These are phyloP conservation scores for Aphaenogaster floridana DNA, from an alignment of 1,140 invertebrate genomes.

Conservation along the genomic window DNA sequence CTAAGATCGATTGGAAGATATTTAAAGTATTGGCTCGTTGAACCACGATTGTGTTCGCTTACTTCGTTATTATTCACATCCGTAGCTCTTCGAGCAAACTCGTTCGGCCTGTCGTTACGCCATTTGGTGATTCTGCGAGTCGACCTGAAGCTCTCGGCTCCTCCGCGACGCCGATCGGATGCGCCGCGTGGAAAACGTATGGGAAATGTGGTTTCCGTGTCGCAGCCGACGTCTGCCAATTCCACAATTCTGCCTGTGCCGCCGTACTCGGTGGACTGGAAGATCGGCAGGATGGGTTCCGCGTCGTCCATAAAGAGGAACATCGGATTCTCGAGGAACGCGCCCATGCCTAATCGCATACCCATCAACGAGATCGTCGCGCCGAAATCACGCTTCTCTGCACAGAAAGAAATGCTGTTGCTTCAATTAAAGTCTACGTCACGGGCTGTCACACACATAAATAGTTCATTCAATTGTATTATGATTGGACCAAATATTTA, in stretches of 20 bases:
- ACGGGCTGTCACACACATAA: too few species aligned
- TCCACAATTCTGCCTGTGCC: conserved; percentile 56
- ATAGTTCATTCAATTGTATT: too few species aligned
- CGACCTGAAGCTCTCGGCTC: neutral
- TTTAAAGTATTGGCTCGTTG: neutral
- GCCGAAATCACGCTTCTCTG: neutral
- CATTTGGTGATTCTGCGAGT: conserved; percentile 5
- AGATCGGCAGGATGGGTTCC: conserved; percentile 39
- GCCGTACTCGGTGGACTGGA: neutral
- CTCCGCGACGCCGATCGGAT: conserved; percentile 30
- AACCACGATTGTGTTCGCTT: neutral
- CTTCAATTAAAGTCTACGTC: too few species aligned
- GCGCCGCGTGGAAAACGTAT: neutral
- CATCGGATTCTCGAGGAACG: conserved; percentile 65
- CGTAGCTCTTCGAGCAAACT: neutral
- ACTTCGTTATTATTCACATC: neutral
- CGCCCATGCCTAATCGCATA: conserved; percentile 37
- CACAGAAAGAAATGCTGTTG: too few species aligned
- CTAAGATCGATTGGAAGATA: neutral
- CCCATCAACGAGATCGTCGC: neutral
- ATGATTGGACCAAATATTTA: too few species aligned
- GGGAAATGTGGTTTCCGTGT: conserved; percentile 35
- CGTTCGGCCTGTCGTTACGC: neutral
- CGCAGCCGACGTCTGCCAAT: conserved; percentile 65
- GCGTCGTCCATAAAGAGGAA: conserved; percentile 66